Evolutionary conservation across 2,888 invertebrate genomes (phyloP).

Genomic region (Acrobasis suavella): DNA sequence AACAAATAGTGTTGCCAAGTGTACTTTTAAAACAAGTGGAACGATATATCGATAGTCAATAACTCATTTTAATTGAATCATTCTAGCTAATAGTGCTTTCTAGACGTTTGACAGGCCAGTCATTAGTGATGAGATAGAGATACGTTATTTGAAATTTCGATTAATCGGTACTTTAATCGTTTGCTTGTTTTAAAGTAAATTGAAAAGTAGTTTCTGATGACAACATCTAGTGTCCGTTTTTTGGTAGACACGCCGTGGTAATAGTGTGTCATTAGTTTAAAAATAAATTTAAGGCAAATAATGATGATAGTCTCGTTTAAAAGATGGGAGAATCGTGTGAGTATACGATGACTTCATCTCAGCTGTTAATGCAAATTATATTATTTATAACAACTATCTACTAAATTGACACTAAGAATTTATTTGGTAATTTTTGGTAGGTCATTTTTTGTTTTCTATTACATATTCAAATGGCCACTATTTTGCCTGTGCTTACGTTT

Average conservation of each 20-base stretch:
- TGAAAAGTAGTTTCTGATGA: slow-evolving; percentile 24
- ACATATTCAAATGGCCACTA: too few relatives aligned
- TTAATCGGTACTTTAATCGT: slow-evolving; percentile 48
- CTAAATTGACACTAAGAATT: too few relatives aligned
- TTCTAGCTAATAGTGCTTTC: slow-evolving; percentile 69
- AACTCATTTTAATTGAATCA: slow-evolving; percentile 77
- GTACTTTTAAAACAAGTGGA: slow-evolving; percentile 38
- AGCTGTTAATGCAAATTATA: not conserved
- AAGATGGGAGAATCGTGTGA: not conserved
- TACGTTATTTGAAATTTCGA: slow-evolving; percentile 52
- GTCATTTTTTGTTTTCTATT: too few relatives aligned
- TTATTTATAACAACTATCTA: too few relatives aligned
- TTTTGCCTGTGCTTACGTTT: too few relatives aligned
- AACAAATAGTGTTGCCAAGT: slow-evolving; percentile 21
- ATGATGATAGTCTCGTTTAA: not conserved
- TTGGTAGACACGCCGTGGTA: not conserved
- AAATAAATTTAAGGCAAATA: not conserved
- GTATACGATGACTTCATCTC: not conserved
- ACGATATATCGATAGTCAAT: slow-evolving; percentile 59
- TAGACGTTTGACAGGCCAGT: slow-evolving; percentile 68
- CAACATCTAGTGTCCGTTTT: slow-evolving; percentile 6
- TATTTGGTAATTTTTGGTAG: too few relatives aligned
- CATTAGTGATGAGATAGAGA: slow-evolving; percentile 64
- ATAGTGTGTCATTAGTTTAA: slow-evolving; percentile 1
- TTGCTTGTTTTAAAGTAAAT: slow-evolving; percentile 33